phyloP scores from a whole-genome alignment of 2,888 invertebrate species.

The Alloscopus bannaensis region DNA sequence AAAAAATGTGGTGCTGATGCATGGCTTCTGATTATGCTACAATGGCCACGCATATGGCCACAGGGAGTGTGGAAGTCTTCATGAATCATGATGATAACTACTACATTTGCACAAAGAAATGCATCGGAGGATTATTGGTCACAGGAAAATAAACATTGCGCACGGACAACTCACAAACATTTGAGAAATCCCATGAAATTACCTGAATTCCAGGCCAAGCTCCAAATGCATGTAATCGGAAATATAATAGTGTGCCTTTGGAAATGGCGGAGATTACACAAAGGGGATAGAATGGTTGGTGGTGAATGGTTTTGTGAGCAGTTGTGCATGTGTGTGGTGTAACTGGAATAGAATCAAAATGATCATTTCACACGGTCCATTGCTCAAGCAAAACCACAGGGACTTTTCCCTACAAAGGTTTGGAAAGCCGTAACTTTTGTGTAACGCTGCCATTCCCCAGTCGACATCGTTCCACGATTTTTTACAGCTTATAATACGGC shows the following conservation, averaged over 20 bases:
- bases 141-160: not conserved
- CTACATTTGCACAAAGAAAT: not conserved
- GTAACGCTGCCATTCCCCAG: not conserved
- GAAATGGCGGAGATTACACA: slow-evolving; percentile 10
- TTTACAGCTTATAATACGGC: too few relatives aligned
- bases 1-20: too few relatives aligned
- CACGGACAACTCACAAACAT: too few relatives aligned
- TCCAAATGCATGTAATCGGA: not conserved
- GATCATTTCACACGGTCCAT: slow-evolving; percentile 27
- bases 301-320: too few relatives aligned
- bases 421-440: slow-evolving; percentile 1
- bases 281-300: too few relatives aligned
- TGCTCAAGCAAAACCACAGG: slow-evolving; percentile 37
- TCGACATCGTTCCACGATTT: too few relatives aligned
- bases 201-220: not conserved
- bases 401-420: slow-evolving; percentile 6
- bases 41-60: not conserved
- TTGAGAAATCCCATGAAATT: not conserved
- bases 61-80: slow-evolving; percentile 12
- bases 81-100: not conserved
- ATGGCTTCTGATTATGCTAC: not conserved
- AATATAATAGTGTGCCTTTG: slow-evolving; percentile 19
- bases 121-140: not conserved
- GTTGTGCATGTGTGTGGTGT: not conserved
- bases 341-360: slow-evolving; percentile 16